Evolutionary conservation across 1,140 invertebrate species (phyloP).

Genomic region (Dysdera silvatica): DNA sequence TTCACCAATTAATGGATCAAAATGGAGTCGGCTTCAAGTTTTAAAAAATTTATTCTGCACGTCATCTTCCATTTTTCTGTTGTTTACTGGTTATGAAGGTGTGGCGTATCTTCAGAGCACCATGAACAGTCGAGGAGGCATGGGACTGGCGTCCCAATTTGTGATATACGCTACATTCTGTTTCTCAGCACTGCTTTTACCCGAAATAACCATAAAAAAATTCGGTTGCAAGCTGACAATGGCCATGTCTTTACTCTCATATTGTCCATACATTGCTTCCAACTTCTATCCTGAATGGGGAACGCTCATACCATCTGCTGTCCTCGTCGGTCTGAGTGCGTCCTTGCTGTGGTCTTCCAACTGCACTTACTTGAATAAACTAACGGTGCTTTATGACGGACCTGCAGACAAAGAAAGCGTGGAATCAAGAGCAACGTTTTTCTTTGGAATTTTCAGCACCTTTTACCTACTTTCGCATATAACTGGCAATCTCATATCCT

Average conservation of each 20-base stretch:
- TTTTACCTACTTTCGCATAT: slow-evolving; percentile 17
- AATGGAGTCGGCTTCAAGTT: too few species aligned
- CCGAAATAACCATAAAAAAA: slow-evolving; percentile 28
- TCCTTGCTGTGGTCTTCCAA: slow-evolving; percentile 51
- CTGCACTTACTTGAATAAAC: slow-evolving; percentile 50
- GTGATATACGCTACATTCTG: slow-evolving; percentile 40
- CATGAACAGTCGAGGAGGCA: slow-evolving; percentile 18
- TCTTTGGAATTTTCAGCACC: slow-evolving; percentile 28
- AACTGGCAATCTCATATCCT: slow-evolving; percentile 29
- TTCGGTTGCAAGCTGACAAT: slow-evolving; percentile 46
- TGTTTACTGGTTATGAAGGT: slow-evolving; percentile 18
- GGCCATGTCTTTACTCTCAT: slow-evolving; percentile 40
- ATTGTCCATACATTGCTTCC: slow-evolving; percentile 43
- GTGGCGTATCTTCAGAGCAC: slow-evolving; percentile 25
- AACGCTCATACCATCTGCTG: slow-evolving; percentile 44
- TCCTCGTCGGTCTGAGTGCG: slow-evolving; percentile 44
- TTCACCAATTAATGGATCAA: too few species aligned
- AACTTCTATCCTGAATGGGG: slow-evolving; percentile 40
- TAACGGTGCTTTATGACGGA: slow-evolving; percentile 31
- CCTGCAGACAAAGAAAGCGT: too few species aligned
- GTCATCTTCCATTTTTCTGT: too few species aligned
- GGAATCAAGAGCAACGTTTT: slow-evolving; percentile 18
- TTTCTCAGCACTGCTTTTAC: slow-evolving; percentile 24
- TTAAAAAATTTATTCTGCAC: too few species aligned
- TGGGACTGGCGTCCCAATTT: slow-evolving; percentile 29